phyloP scores from a whole-genome alignment of 2,113 vertebrate species.

The Brachionichthys hirsutus region DNA sequence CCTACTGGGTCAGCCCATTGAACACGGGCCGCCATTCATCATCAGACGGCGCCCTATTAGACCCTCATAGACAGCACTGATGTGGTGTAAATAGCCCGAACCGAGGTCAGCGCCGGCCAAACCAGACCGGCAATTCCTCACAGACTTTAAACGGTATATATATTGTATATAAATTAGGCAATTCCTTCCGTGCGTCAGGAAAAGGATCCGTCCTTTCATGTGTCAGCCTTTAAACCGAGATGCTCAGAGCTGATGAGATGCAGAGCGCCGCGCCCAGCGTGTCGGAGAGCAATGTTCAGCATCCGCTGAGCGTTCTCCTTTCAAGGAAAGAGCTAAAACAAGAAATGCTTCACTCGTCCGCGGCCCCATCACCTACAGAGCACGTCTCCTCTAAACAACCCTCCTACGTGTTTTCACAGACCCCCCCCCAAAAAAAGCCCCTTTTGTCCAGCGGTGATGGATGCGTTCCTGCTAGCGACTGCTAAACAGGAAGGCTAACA shows the following conservation, averaged over 20 bases:
- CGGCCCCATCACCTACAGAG: conserved; percentile 15
- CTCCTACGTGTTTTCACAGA: conserved; percentile 21
- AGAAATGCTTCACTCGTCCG: conserved; percentile 13
- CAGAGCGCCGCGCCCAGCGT: conserved; percentile 7
- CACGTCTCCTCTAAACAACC: conserved; percentile 15
- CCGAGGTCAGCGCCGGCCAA: conserved; percentile 26
- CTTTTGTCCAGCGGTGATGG: background rate
- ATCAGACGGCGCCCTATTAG: conserved; percentile 12
- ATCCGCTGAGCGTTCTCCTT: background rate
- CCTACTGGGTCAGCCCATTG: conserved; percentile 24
- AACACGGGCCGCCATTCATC: conserved; percentile 33
- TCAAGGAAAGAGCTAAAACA: conserved; percentile 31
- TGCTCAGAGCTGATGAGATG: conserved; percentile 2
- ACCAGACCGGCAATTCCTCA: background rate
- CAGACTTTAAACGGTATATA: conserved; percentile 4
- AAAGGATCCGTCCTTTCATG: background rate
- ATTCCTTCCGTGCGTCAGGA: conserved; percentile 1
- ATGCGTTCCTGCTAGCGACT: background rate
- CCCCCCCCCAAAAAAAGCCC: background rate
- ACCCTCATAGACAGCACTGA: conserved; percentile 19
- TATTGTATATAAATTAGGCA: background rate
- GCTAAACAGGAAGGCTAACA: background rate
- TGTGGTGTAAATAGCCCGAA: conserved; percentile 18
- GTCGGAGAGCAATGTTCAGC: conserved; percentile 7
- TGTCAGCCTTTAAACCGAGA: background rate